Conservation (phyloP, 2,113 vertebrate species). For the Marcusenius ussheri region DNA sequence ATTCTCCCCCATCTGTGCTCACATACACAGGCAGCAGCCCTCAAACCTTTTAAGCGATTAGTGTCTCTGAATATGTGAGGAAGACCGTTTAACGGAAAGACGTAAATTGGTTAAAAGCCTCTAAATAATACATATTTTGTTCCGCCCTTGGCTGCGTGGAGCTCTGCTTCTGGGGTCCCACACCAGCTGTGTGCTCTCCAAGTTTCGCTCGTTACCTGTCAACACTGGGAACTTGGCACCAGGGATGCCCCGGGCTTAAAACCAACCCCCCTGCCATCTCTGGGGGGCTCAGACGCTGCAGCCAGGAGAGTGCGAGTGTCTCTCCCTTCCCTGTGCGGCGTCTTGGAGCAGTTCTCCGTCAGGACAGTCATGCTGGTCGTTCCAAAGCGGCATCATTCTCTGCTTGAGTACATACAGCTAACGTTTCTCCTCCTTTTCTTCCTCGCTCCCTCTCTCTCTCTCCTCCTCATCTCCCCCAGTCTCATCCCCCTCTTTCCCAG, state of each 20-base stretch:
- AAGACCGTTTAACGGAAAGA: slow-evolving; percentile 32
- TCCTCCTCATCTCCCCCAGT: slow-evolving; percentile 58
- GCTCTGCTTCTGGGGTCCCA: background rate
- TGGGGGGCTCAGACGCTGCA: background rate
- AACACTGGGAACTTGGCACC: background rate
- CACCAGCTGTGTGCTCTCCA: background rate
- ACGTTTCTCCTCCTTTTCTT: background rate
- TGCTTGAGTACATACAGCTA: background rate
- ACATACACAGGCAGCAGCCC: slow-evolving; percentile 29
- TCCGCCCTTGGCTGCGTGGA: slow-evolving; percentile 27
- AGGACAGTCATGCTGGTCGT: background rate
- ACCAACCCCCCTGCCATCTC: background rate
- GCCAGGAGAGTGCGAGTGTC: background rate
- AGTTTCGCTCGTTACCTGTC: background rate
- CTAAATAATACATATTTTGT: slow-evolving; percentile 52
- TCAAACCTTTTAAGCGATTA: slow-evolving; percentile 59
- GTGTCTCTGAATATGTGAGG: slow-evolving; percentile 50
- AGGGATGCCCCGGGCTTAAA: background rate
- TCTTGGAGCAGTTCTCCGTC: background rate
- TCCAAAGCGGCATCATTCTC: background rate
- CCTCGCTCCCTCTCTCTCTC: slow-evolving; percentile 42
- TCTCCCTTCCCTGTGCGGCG: background rate
- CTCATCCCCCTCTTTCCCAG: slow-evolving; percentile 57
- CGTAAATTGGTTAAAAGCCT: slow-evolving; percentile 28
- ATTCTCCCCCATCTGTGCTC: slow-evolving; percentile 39